Evolutionary conservation across 2,113 vertebrate species (phyloP).

Genomic region (Sorex araneus): DNA sequence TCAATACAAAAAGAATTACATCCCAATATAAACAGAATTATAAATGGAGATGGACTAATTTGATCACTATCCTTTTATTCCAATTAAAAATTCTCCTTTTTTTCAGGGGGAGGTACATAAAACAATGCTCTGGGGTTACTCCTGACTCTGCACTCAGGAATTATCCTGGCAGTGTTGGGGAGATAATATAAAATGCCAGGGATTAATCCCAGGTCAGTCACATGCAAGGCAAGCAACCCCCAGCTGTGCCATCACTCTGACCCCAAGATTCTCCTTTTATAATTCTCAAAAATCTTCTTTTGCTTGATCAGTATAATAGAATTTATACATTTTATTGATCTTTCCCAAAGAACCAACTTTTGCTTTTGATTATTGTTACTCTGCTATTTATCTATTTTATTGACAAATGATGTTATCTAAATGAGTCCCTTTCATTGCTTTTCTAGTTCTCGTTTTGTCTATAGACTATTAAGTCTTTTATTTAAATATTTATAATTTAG

Average conservation of each 20-base stretch:
- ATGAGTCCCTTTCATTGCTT: neutral
- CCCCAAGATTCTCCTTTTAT: neutral
- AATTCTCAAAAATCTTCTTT: neutral
- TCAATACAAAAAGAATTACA: no score
- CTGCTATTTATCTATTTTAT: constrained; percentile 1
- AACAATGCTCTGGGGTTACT: no score
- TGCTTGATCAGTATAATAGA: neutral
- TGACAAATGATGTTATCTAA: neutral
- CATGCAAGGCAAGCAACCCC: no score
- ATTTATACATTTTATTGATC: neutral
- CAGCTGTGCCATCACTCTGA: no score
- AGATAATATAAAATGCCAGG: no score
- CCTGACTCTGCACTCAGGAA: no score
- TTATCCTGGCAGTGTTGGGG: no score
- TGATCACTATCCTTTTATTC: neutral
- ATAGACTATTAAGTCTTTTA: neutral
- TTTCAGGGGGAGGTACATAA: no score
- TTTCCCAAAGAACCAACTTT: constrained; percentile 26
- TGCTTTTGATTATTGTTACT: neutral
- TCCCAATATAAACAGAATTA: no score
- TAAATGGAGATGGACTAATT: no score
- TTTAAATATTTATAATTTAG: neutral
- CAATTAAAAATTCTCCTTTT: neutral
- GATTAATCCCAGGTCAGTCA: no score
- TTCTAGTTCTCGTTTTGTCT: neutral